Conservation (phyloP, 2,113 vertebrate genomes). For the Axis porcinus region DNA sequence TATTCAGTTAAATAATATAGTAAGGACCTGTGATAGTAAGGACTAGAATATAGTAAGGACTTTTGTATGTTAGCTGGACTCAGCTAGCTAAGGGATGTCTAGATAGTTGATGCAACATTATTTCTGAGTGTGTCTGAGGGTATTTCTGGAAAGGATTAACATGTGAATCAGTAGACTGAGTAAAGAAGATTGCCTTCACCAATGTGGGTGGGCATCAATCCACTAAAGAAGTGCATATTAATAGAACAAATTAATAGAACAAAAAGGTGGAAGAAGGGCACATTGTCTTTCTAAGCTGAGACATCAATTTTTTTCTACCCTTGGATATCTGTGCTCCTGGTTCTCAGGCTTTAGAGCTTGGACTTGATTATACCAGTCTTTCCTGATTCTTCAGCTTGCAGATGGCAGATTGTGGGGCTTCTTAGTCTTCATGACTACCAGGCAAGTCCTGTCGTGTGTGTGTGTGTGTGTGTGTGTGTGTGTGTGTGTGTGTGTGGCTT, state of each 20-base stretch:
- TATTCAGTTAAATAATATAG: background rate
- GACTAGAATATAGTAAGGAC: too few relatives aligned
- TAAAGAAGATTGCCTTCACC: background rate
- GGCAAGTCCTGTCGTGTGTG: background rate
- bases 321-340: background rate
- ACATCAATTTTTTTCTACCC: background rate
- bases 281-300: background rate
- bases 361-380: background rate
- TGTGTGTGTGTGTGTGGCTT: background rate
- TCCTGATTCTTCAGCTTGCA: background rate
- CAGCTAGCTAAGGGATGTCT: background rate
- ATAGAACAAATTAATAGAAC: background rate
- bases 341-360: background rate
- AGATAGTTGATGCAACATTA: background rate
- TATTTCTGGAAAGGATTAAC: background rate
- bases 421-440: background rate
- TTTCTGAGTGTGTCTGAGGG: background rate
- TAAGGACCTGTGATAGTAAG: background rate
- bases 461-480: background rate
- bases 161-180: background rate
- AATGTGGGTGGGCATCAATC: background rate
- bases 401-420: background rate
- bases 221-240: background rate
- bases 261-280: background rate
- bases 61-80: background rate